Conservation (phyloP, 2,888 invertebrate species). For the Stictocephala bisonia region DNA sequence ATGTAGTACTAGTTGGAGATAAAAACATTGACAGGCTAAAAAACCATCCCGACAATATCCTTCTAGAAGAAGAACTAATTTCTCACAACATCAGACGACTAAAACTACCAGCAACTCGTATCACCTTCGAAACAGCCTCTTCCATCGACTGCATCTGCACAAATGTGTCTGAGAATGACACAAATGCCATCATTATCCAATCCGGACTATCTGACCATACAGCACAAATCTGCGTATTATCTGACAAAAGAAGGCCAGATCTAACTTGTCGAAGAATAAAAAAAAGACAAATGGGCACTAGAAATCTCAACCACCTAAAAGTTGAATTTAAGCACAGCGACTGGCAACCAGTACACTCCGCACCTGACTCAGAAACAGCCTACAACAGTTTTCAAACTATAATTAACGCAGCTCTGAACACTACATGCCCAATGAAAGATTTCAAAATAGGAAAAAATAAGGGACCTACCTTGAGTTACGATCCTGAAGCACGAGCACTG, state of each 20-base stretch:
- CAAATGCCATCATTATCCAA: conserved; percentile 7
- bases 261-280: neutral
- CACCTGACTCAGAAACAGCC: conserved; percentile 8
- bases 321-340: neutral
- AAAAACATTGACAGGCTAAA: too few relatives aligned
- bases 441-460: neutral
- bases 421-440: neutral
- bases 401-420: neutral
- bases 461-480: neutral
- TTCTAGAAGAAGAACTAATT: too few relatives aligned
- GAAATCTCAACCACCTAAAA: conserved; percentile 1
- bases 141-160: conserved; percentile 12
- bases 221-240: neutral
- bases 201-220: conserved; percentile 5
- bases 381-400: neutral
- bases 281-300: neutral
- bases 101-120: conserved; percentile 3
- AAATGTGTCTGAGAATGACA: neutral
- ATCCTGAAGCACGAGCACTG: conserved; percentile 4
- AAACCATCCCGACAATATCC: too few relatives aligned
- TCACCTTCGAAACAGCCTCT: neutral
- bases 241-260: neutral
- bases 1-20: too few relatives aligned
- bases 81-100: conserved; percentile 21
- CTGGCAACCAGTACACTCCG: neutral